Evolutionary conservation across 1,140 invertebrate species (phyloP).

Genomic region (Physella acuta): DNA sequence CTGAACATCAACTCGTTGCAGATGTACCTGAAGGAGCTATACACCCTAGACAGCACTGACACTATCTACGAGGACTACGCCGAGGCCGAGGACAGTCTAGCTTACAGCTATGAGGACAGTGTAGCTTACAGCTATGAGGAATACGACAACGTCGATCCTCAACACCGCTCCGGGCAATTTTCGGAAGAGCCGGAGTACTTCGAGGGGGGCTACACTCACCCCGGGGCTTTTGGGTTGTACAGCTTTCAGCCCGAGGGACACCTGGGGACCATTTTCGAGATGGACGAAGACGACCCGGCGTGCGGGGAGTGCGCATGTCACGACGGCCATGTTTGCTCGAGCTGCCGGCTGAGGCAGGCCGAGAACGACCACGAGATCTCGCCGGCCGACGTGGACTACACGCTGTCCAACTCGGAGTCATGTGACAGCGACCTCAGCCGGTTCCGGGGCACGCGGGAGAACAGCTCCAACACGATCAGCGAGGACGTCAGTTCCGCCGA

Average conservation of each 20-base stretch:
- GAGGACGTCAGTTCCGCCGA: neutral
- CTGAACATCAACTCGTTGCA: no score
- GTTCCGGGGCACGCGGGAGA: neutral
- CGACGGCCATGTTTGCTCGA: neutral
- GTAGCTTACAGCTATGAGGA: no score
- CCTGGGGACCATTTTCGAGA: neutral
- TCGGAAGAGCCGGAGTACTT: neutral
- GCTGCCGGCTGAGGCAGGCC: neutral
- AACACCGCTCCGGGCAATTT: no score
- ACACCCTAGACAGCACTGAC: neutral
- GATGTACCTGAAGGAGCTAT: no score
- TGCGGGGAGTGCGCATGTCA: neutral
- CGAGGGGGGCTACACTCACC: neutral
- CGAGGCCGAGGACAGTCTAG: neutral
- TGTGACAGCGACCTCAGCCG: neutral
- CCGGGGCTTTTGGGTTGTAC: neutral
- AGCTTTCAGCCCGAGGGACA: neutral
- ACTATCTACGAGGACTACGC: neutral
- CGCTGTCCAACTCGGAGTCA: neutral
- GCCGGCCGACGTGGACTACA: neutral
- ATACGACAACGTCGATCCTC: neutral
- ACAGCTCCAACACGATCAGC: neutral
- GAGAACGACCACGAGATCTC: neutral
- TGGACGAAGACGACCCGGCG: neutral
- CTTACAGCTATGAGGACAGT: neutral